Evolutionary conservation across 2,797 vertebrate species (phyloP).

Genomic region (Mionectes olivaceus): DNA sequence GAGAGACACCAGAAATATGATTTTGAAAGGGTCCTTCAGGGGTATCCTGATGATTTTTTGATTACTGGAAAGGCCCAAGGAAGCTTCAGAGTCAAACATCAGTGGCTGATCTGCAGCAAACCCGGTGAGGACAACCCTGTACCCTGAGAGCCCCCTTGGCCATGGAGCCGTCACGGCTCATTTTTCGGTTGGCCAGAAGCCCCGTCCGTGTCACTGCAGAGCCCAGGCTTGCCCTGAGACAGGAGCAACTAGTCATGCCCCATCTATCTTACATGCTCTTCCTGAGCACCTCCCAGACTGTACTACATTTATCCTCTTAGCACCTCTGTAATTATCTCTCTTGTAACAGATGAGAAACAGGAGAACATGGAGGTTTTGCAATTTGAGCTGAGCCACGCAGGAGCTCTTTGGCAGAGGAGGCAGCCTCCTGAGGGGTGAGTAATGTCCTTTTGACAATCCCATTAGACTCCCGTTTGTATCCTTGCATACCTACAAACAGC

Average conservation of each 20-base stretch:
- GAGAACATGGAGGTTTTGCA: conserved; percentile 41
- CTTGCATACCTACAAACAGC: neutral
- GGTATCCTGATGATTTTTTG: neutral
- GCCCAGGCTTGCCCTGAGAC: neutral
- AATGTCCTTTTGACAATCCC: conserved; percentile 35
- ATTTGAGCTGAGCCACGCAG: neutral
- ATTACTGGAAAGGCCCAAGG: neutral
- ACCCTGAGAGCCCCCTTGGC: neutral
- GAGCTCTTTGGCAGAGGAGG: conserved; percentile 23
- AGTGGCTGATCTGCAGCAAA: neutral
- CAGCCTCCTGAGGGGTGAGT: neutral
- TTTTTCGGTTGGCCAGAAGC: neutral
- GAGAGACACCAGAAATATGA: neutral
- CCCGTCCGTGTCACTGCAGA: neutral
- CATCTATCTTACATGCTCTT: neutral
- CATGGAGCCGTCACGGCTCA: fast-evolving
- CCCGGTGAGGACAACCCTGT: neutral
- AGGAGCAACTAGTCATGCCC: neutral
- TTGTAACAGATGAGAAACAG: conserved; percentile 35
- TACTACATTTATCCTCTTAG: conserved; percentile 22
- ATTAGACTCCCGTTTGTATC: conserved; percentile 1
- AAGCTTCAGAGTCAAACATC: neutral
- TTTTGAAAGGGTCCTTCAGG: neutral
- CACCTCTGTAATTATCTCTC: conserved; percentile 52
- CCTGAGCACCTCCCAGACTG: conserved; percentile 20